Conservation (phyloP, 1,140 invertebrate genomes). For the Saccostrea cuccullata region DNA sequence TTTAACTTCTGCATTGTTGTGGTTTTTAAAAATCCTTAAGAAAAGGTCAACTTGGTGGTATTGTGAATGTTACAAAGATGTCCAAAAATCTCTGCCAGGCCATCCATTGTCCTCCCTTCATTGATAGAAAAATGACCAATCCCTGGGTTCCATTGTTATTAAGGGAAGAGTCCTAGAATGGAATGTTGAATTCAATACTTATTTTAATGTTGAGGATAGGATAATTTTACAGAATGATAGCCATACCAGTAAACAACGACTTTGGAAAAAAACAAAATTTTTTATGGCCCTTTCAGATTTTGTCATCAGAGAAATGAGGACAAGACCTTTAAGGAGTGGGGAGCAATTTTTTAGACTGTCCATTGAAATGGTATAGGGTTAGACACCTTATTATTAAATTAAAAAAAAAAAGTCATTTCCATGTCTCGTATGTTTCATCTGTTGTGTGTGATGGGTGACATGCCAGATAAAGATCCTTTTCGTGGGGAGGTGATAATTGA, state of each 20-base stretch:
- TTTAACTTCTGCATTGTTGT: neutral
- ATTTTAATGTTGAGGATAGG: neutral
- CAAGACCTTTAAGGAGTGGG: neutral
- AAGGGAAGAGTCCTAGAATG: neutral
- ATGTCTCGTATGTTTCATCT: neutral
- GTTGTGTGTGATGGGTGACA: neutral
- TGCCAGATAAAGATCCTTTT: neutral
- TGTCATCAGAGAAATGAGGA: neutral
- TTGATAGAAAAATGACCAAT: slow-evolving; percentile 27
- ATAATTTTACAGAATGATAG: neutral
- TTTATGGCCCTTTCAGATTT: neutral
- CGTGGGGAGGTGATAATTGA: neutral
- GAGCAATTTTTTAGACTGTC: neutral
- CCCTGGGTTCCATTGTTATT: neutral
- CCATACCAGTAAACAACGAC: neutral
- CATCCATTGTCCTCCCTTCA: neutral
- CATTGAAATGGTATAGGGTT: neutral
- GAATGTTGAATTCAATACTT: slow-evolving; percentile 2
- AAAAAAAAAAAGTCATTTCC: neutral
- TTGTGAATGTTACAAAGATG: slow-evolving; percentile 4
- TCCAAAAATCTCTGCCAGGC: neutral
- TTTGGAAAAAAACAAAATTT: neutral
- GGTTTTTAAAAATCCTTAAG: neutral
- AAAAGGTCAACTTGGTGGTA: slow-evolving; percentile 8
- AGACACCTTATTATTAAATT: neutral